A percentile compares a stretch with the other conserved stretches of the same genome.
These are phyloP conservation scores for Theristicus caerulescens DNA, from an alignment of 2,113 vertebrate species.

Conservation along the genomic window DNA sequence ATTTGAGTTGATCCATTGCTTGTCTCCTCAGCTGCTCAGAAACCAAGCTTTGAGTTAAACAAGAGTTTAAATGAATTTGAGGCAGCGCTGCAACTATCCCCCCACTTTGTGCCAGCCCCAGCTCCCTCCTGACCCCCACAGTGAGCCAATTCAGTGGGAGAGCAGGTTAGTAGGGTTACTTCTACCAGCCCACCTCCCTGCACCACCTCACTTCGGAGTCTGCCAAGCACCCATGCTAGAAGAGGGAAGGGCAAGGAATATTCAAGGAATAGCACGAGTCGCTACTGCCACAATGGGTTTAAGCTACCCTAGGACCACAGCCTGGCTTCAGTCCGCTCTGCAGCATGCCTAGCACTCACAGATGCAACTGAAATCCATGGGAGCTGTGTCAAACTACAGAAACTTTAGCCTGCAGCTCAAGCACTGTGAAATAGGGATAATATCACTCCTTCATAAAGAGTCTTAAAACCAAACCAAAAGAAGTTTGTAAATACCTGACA, in stretches of 20 bases:
- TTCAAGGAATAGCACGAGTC: rapidly evolving
- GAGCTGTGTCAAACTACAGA: rapidly evolving
- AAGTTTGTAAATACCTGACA: neutral
- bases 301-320: neutral
- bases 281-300: neutral
- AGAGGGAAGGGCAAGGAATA: neutral
- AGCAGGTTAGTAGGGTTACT: neutral
- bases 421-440: neutral
- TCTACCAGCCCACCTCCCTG: neutral
- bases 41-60: neutral
- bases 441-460: neutral
- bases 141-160: neutral
- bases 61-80: neutral
- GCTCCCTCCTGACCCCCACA: neutral
- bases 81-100: neutral
- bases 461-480: neutral
- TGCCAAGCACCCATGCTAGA: neutral
- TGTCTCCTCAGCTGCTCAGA: neutral
- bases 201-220: neutral
- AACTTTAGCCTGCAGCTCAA: neutral
- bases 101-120: neutral
- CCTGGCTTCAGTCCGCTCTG: neutral
- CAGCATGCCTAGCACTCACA: rapidly evolving
- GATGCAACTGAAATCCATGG: neutral
- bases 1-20: neutral